Conservation (phyloP, 35 echinoderm and acorn worm genomes). For the Anneissia japonica region DNA sequence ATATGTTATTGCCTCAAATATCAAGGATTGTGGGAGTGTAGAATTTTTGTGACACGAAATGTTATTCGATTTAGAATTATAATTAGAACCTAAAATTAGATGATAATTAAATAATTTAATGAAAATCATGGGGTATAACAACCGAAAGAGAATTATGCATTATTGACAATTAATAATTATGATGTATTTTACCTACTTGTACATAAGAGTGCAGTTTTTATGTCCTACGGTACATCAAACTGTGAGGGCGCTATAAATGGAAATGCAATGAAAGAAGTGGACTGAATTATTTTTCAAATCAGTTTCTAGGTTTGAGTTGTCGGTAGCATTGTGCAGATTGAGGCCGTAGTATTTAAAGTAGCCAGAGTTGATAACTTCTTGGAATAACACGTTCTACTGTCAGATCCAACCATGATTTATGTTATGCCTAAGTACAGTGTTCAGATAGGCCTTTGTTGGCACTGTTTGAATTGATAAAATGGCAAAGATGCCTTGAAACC, state of each 20-base stretch:
- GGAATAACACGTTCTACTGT: not conserved
- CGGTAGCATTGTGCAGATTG: not conserved
- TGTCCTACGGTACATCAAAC: not conserved
- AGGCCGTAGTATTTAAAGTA: not conserved
- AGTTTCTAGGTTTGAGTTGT: not conserved
- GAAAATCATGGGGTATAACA: not conserved
- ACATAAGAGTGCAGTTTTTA: constrained; percentile 1
- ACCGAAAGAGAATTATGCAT: not conserved
- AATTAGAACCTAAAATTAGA: not conserved
- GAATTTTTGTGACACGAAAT: not conserved
- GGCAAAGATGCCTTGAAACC: no score
- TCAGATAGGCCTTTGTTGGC: no score
- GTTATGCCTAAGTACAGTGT: no score
- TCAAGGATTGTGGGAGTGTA: not conserved
- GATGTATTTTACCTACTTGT: not conserved
- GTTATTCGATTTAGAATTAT: not conserved
- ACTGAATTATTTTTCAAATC: not conserved
- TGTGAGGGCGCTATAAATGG: not conserved
- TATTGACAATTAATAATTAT: not conserved
- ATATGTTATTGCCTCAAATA: no score
- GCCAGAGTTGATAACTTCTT: no score
- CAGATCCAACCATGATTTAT: not conserved
- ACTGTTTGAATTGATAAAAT: no score
- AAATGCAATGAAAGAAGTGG: not conserved
- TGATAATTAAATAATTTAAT: not conserved